These are phyloP conservation scores for Xiphophorus birchmanni DNA, from an alignment of 2,797 vertebrate genomes.

Conservation along the genomic window DNA sequence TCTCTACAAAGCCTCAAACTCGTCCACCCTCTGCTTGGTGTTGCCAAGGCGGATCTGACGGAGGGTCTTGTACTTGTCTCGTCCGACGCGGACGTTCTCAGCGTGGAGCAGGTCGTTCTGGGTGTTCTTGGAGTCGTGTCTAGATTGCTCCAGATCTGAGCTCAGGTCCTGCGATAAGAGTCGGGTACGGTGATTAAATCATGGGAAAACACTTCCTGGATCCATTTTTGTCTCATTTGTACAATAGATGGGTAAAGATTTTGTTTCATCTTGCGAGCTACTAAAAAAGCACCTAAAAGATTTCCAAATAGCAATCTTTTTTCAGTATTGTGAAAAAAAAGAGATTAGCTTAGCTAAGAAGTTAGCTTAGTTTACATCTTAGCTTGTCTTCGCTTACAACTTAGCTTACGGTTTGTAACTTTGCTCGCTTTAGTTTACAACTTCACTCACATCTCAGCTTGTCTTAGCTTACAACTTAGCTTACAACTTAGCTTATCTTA, in stretches of 20 bases:
- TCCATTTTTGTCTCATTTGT: neutral
- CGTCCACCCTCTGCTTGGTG: conserved; percentile 98
- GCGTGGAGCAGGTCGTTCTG: conserved; percentile 90
- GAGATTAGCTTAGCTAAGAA: no score
- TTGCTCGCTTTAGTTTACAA: no score
- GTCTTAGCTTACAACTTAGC: no score
- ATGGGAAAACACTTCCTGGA: neutral
- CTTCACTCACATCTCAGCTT: no score
- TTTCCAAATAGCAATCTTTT: neutral
- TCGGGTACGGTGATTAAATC: neutral
- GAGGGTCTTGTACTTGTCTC: conserved; percentile 98
- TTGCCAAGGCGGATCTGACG: conserved; percentile 96
- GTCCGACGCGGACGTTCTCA: conserved; percentile 88
- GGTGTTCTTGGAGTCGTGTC: conserved; percentile 87
- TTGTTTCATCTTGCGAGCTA: no score
- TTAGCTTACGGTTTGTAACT: no score
- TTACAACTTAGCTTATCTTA: no score
- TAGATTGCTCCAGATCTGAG: conserved; percentile 87
- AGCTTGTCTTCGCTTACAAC: no score
- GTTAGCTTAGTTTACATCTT: no score
- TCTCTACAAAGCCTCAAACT: conserved; percentile 94
- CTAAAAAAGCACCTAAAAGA: neutral
- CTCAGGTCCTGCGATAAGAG: conserved; percentile 84
- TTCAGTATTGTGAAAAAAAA: neutral
- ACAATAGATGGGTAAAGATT: neutral